These are phyloP conservation scores for Oryzias dopingdopingensis DNA, from an alignment of 2,797 vertebrate species.

Conservation along the genomic window DNA sequence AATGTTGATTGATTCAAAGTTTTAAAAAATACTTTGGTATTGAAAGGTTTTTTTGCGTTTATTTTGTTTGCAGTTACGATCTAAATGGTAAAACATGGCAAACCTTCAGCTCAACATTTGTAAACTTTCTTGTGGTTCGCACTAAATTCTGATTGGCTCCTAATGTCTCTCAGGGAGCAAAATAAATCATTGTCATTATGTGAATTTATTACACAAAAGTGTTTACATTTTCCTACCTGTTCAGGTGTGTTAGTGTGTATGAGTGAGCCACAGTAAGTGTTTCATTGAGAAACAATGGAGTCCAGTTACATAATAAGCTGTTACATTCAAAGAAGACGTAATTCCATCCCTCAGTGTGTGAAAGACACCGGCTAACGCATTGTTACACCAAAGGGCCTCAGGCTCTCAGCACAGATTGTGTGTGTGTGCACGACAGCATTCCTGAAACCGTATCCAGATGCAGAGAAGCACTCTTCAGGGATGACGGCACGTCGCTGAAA, in stretches of 20 bases:
- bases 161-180: conserved; percentile 27
- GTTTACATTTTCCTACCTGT: too few species aligned
- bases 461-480: conserved; percentile 77
- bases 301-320: conserved; percentile 83
- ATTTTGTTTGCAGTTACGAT: conserved; percentile 8
- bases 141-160: conserved; percentile 23
- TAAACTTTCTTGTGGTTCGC: conserved; percentile 36
- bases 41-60: too few species aligned
- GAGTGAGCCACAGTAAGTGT: conserved; percentile 70
- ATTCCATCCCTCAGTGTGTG: conserved; percentile 65
- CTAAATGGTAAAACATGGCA: conserved; percentile 14
- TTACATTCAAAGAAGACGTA: conserved; percentile 76
- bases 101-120: conserved; percentile 29
- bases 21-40: too few species aligned
- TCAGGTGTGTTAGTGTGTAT: conserved; percentile 24
- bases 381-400: conserved; percentile 70
- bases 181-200: background rate
- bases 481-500: conserved; percentile 73
- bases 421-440: conserved; percentile 54
- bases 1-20: too few species aligned
- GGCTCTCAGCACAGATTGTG: conserved; percentile 38
- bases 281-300: conserved; percentile 81
- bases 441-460: conserved; percentile 80
- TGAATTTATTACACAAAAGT: background rate
- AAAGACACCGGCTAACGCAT: conserved; percentile 60